These are phyloP conservation scores for Euwallacea fornicatus DNA, from an alignment of 1,140 invertebrate species.

Conservation along the genomic window DNA sequence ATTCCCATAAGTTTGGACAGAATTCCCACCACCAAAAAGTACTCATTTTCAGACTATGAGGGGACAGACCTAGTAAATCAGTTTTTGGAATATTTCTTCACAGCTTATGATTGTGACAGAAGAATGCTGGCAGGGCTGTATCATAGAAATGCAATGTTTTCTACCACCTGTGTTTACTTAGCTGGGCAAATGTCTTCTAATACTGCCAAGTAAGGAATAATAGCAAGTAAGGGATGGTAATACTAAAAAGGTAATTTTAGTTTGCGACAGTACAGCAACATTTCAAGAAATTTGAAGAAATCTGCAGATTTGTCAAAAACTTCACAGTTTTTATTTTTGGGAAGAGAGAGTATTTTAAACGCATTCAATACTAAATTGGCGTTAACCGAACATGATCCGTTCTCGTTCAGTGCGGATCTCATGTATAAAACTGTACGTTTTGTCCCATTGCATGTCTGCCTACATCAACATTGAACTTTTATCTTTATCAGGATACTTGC, in stretches of 20 bases:
- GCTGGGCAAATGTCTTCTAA: slow-evolving; percentile 50
- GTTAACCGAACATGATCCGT: slow-evolving; percentile 75
- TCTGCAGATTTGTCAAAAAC: slow-evolving; percentile 47
- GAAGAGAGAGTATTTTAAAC: slow-evolving; percentile 71
- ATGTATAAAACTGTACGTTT: slow-evolving; percentile 69
- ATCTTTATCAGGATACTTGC: slow-evolving; percentile 60
- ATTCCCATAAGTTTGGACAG: slow-evolving; percentile 63
- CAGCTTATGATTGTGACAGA: slow-evolving; percentile 80
- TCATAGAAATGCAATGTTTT: slow-evolving; percentile 78
- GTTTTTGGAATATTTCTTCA: slow-evolving; percentile 82
- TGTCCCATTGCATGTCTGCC: background rate
- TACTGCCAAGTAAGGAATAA: slow-evolving; percentile 41
- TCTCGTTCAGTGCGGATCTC: slow-evolving; percentile 81
- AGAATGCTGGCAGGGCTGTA: slow-evolving; percentile 77
- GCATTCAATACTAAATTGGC: slow-evolving; percentile 71
- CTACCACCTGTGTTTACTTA: slow-evolving; percentile 61
- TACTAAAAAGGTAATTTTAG: slow-evolving; percentile 35
- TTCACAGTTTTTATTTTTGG: slow-evolving; percentile 50
- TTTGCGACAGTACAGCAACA: slow-evolving; percentile 43
- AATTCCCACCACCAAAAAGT: slow-evolving; percentile 65
- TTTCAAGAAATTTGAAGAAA: slow-evolving; percentile 46
- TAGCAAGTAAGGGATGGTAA: too few species aligned
- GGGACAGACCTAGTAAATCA: slow-evolving; percentile 68
- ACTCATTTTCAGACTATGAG: slow-evolving; percentile 66
- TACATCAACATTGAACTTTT: background rate